Conservation (phyloP, 2,888 invertebrate genomes). For the Drosophila histrio region DNA sequence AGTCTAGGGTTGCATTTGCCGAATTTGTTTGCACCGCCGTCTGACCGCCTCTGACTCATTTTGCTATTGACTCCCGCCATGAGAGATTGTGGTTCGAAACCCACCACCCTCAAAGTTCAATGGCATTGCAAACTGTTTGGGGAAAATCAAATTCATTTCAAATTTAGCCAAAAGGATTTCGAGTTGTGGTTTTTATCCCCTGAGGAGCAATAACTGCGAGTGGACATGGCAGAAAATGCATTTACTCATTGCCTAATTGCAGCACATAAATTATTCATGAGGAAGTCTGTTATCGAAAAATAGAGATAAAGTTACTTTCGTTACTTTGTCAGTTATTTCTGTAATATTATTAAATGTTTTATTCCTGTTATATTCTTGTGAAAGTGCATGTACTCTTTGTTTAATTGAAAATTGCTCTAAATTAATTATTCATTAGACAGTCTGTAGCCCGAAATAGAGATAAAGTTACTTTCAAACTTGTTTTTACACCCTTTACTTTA, state of each 20-base stretch:
- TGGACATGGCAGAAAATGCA: slow-evolving; percentile 4
- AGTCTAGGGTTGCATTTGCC: slow-evolving; percentile 57
- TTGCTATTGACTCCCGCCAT: slow-evolving; percentile 60
- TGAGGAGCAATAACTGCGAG: neutral
- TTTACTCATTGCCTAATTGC: no score
- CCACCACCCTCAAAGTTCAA: slow-evolving; percentile 50
- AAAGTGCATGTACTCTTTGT: neutral
- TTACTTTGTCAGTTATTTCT: no score
- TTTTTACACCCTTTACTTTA: no score
- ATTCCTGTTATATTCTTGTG: no score
- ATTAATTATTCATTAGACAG: slow-evolving; percentile 4
- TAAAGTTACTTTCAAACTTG: slow-evolving; percentile 6
- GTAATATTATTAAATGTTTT: no score
- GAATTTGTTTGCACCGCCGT: slow-evolving; percentile 76
- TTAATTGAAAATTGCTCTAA: neutral
- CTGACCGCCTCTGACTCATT: slow-evolving; percentile 40
- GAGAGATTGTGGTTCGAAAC: neutral
- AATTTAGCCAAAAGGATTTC: neutral
- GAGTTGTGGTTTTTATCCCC: neutral
- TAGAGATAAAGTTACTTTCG: no score
- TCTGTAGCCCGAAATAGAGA: neutral
- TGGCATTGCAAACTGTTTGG: slow-evolving; percentile 42
- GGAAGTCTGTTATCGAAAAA: no score
- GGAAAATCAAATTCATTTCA: slow-evolving; percentile 60
- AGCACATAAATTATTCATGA: no score